These are phyloP conservation scores for Agrotis exclamationis DNA, from an alignment of 2,888 invertebrate species.

Conservation along the genomic window DNA sequence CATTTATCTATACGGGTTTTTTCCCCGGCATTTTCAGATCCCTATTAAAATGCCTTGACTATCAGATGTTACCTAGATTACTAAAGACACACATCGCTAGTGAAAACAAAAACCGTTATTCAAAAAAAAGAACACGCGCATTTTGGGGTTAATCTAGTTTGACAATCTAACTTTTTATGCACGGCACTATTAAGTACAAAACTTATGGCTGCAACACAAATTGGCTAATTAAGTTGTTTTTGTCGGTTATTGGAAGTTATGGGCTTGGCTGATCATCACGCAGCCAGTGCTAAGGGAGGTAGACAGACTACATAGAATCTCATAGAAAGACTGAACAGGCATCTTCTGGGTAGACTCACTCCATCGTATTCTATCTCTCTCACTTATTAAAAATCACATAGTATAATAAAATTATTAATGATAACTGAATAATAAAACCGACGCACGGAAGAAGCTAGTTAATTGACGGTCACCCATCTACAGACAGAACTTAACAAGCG, in stretches of 20 bases:
- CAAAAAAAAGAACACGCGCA: conserved; percentile 4
- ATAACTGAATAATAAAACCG: too few species aligned
- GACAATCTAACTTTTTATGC: conserved; percentile 12
- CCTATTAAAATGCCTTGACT: neutral
- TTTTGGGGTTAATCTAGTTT: conserved; percentile 36
- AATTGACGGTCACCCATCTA: too few species aligned
- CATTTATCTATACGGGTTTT: too few species aligned
- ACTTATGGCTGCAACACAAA: neutral
- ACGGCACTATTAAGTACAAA: conserved; percentile 9
- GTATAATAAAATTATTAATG: too few species aligned
- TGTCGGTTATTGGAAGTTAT: neutral
- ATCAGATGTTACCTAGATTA: neutral
- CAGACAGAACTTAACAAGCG: too few species aligned
- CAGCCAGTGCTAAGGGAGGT: neutral
- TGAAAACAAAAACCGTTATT: conserved; percentile 19
- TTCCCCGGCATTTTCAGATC: neutral
- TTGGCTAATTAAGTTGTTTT: neutral
- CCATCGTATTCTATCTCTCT: too few species aligned
- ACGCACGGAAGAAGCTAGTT: too few species aligned
- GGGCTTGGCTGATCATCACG: neutral
- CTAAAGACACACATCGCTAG: neutral
- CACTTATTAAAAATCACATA: too few species aligned
- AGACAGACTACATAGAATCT: neutral
- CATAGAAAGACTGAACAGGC: too few species aligned
- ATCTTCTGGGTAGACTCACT: too few species aligned